A percentile compares a stretch with the other conserved stretches of the same genome.
phyloP scores from a whole-genome alignment of 2,797 vertebrate genomes.

The Channa striata region DNA sequence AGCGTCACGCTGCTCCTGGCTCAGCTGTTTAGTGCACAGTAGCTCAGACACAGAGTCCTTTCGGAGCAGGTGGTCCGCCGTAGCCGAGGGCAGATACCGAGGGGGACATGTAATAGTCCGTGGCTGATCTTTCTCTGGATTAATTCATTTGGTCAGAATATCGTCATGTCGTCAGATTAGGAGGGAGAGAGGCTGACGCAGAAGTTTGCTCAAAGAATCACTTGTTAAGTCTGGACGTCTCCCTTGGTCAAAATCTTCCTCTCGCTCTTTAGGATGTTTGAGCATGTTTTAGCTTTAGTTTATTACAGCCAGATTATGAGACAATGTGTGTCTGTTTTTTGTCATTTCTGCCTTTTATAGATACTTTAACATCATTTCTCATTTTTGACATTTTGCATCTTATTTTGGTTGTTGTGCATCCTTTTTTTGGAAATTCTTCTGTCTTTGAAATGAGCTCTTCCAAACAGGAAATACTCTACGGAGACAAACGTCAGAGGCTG shows the following conservation, averaged over 20 bases:
- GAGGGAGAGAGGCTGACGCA: background rate
- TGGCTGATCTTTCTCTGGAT: background rate
- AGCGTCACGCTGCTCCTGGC: conserved; percentile 49
- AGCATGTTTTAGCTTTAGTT: background rate
- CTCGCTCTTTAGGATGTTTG: background rate
- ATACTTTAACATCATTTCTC: no score
- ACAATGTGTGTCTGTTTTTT: no score
- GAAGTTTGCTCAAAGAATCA: conserved; percentile 20
- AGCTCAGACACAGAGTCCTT: conserved; percentile 74
- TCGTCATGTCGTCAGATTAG: conserved; percentile 20
- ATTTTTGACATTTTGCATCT: no score
- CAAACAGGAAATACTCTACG: no score
- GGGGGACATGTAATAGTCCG: conserved; percentile 35
- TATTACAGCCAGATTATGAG: no score
- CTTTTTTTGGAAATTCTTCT: no score
- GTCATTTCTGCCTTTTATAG: no score
- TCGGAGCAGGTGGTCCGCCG: conserved; percentile 75
- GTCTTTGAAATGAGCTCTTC: no score
- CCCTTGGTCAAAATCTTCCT: no score
- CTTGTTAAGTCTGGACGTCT: background rate
- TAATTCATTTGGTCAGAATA: conserved; percentile 35
- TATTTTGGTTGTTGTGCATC: no score
- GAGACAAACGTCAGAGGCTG: no score
- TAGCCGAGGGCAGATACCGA: conserved; percentile 55
- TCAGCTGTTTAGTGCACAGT: conserved; percentile 79